These are phyloP conservation scores for Antechinus stuartii DNA, from an alignment of 2,113 vertebrate genomes.

Conservation along the genomic window DNA sequence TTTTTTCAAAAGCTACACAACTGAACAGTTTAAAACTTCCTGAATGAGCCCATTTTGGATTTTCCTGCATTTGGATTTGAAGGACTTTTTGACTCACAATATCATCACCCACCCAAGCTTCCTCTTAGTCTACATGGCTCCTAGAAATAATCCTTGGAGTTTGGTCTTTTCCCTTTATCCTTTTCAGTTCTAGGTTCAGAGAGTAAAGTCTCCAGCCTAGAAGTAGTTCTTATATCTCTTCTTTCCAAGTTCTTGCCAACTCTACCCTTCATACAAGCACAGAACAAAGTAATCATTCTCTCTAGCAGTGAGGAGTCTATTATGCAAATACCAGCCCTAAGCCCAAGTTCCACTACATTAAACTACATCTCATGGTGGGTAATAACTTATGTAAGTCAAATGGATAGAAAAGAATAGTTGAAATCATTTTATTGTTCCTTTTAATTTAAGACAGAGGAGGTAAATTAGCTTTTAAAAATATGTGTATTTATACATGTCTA, in stretches of 20 bases:
- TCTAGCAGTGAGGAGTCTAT: not conserved
- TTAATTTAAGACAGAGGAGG: not conserved
- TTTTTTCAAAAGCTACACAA: not conserved
- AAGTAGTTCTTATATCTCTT: not conserved
- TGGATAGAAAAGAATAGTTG: not conserved
- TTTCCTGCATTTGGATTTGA: not conserved
- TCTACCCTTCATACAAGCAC: not conserved
- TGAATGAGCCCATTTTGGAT: not conserved
- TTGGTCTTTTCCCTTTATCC: not conserved
- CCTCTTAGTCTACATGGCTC: not conserved
- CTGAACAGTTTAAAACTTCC: not conserved
- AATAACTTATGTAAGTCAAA: not conserved
- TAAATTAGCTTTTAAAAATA: not conserved
- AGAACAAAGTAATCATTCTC: not conserved
- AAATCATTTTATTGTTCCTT: not conserved
- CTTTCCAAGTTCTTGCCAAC: not conserved
- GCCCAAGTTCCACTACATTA: not conserved
- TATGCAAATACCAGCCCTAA: not conserved
- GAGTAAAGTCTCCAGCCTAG: not conserved
- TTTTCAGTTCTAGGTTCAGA: not conserved
- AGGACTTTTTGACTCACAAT: not conserved
- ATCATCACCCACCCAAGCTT: not conserved
- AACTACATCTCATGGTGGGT: not conserved
- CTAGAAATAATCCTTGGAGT: not conserved
- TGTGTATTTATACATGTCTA: not conserved